Conservation (phyloP, 2,113 vertebrate species). For the Phylloscopus trochiloides region DNA sequence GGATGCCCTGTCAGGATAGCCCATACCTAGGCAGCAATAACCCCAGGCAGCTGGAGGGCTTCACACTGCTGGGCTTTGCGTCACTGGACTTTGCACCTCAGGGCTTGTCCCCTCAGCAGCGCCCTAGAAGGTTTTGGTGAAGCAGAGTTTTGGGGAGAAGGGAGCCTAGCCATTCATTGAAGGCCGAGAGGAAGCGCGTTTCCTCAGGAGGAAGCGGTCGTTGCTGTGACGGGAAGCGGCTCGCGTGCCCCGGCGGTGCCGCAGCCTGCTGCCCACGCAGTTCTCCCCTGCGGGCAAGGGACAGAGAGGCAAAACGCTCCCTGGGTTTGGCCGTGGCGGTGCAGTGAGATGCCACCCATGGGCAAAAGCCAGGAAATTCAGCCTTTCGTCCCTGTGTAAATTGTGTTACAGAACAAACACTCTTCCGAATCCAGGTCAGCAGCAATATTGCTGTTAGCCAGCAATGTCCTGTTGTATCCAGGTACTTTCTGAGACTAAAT, state of each 20-base stretch:
- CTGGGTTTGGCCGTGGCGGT: not conserved
- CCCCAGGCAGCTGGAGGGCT: not conserved
- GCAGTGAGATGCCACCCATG: not conserved
- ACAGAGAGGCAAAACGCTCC: not conserved
- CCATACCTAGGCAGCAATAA: fast-evolving
- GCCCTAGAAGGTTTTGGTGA: not conserved
- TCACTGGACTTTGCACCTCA: not conserved
- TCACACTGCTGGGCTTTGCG: fast-evolving
- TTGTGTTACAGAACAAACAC: not conserved
- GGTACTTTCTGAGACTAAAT: not conserved
- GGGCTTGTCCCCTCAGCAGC: not conserved
- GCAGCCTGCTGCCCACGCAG: not conserved
- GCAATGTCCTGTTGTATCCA: not conserved
- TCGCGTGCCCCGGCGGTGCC: fast-evolving
- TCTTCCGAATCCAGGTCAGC: constrained; percentile 2
- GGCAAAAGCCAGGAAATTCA: not conserved
- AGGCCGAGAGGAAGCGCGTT: not conserved
- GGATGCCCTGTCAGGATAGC: not conserved
- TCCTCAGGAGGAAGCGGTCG: not conserved
- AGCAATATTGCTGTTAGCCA: not conserved
- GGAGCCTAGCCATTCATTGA: not conserved
- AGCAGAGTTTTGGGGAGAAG: not conserved
- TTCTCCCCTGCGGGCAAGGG: not conserved
- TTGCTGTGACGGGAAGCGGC: not conserved
- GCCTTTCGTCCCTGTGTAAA: not conserved